Evolutionary conservation across 2,113 vertebrate genomes (phyloP).

Genomic region (Pteropus alecto): DNA sequence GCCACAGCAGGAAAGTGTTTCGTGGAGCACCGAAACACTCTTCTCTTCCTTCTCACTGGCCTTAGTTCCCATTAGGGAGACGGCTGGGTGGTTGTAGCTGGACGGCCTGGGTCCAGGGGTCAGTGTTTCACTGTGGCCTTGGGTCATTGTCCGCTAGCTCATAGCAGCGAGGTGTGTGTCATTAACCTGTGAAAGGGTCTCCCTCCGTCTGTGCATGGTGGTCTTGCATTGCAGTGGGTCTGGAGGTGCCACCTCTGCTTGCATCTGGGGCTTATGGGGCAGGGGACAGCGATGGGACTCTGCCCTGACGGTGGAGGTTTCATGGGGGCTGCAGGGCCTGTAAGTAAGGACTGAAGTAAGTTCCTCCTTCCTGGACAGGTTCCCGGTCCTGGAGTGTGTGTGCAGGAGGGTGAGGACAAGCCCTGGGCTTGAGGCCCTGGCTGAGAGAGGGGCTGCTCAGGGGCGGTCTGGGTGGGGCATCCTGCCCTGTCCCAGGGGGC

Average conservation of each 20-base stretch:
- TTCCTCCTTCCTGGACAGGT: background rate
- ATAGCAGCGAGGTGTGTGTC: background rate
- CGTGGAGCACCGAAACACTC: too few species aligned
- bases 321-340: rapidly evolving
- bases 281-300: background rate
- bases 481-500: conserved; percentile 57
- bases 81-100: background rate
- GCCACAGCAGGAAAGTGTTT: background rate
- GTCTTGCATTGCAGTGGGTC: background rate
- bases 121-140: rapidly evolving
- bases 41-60: background rate
- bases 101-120: background rate
- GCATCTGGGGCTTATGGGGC: background rate
- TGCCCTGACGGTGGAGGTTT: background rate
- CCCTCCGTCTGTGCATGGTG: background rate
- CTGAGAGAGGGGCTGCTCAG: background rate
- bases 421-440: background rate
- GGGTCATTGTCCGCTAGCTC: background rate
- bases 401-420: background rate
- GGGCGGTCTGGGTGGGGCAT: conserved; percentile 63
- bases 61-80: background rate
- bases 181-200: background rate
- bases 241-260: background rate
- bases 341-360: background rate
- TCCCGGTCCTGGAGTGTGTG: background rate